phyloP scores from a whole-genome alignment of 2,797 vertebrate genomes.

The Nyctibius grandis region DNA sequence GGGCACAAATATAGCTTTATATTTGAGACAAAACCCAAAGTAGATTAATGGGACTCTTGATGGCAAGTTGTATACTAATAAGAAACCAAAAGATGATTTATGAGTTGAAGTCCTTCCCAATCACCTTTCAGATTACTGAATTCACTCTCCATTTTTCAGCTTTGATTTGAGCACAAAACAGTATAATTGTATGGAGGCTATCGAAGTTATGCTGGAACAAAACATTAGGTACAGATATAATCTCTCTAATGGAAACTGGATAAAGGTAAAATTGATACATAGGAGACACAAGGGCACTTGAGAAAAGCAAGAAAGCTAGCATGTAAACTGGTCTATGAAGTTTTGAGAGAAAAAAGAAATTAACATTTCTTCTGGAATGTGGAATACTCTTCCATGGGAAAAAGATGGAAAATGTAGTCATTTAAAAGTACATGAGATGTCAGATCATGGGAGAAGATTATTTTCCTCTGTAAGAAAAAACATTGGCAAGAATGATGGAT shows the following conservation, averaged over 20 bases:
- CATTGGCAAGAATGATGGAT: background rate
- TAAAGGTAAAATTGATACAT: background rate
- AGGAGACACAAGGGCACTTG: background rate
- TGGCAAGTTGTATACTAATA: background rate
- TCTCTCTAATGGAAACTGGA: background rate
- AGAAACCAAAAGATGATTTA: background rate
- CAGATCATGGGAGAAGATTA: background rate
- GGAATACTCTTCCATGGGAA: background rate
- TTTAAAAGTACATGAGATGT: background rate
- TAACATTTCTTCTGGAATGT: background rate
- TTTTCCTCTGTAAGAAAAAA: background rate
- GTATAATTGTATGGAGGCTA: background rate
- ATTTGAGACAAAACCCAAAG: background rate
- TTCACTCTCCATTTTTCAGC: constrained; percentile 5
- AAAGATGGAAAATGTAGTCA: background rate
- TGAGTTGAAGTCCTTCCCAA: background rate
- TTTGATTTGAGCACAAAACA: constrained; percentile 19
- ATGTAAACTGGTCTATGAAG: background rate
- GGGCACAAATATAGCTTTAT: background rate
- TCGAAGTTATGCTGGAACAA: constrained; percentile 10
- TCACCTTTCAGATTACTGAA: background rate
- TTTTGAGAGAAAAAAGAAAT: background rate
- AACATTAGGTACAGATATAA: constrained; percentile 3
- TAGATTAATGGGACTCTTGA: background rate
- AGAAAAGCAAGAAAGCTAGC: background rate